These are phyloP conservation scores for Cyanoderma ruficeps DNA, from an alignment of 2,113 vertebrate species.

Conservation along the genomic window DNA sequence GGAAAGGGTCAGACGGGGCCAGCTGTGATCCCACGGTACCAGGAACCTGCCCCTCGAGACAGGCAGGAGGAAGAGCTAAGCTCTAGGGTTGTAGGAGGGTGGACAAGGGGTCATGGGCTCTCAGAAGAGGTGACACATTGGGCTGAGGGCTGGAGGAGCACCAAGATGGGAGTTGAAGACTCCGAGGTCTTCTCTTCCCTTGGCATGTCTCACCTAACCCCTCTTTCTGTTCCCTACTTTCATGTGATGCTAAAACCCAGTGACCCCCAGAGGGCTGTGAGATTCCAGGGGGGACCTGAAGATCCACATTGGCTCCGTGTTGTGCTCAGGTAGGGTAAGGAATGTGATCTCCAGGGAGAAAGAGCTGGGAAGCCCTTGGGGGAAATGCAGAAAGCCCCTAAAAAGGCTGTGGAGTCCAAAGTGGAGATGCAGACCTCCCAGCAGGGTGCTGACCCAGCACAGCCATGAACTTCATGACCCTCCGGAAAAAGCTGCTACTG, in stretches of 20 bases:
- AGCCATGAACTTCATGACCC: fast-evolving
- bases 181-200: background rate
- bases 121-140: background rate
- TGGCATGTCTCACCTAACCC: fast-evolving
- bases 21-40: fast-evolving
- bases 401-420: background rate
- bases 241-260: background rate
- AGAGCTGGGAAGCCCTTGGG: fast-evolving
- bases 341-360: fast-evolving
- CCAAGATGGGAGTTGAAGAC: background rate
- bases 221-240: background rate
- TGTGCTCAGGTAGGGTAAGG: background rate
- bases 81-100: background rate
- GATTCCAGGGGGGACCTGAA: background rate
- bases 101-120: background rate
- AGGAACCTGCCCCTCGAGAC: fast-evolving
- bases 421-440: fast-evolving
- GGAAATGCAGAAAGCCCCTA: background rate
- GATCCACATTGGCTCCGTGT: fast-evolving
- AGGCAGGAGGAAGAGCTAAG: background rate
- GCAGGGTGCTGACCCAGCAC: fast-evolving
- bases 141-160: background rate
- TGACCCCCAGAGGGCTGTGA: fast-evolving
- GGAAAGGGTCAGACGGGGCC: background rate
- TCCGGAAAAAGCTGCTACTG: background rate